Evolutionary conservation across 1,140 invertebrate species (phyloP).

Genomic region (Drosophila nannoptera): DNA sequence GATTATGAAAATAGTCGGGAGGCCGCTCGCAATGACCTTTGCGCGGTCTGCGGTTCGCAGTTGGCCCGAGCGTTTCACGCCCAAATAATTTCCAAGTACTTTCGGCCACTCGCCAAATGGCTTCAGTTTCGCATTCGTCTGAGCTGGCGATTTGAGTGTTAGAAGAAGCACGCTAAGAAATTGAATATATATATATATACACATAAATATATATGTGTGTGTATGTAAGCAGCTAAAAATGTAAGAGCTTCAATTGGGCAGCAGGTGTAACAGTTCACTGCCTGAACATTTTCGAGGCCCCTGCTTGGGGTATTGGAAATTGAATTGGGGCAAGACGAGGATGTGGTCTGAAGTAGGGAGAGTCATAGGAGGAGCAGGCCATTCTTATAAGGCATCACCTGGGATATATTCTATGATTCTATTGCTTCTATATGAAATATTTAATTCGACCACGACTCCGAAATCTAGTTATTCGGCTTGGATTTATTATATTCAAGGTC

Average conservation of each 20-base stretch:
- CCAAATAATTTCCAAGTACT: conserved; percentile 65
- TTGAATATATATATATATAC: conserved; percentile 7
- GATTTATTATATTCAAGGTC: too few species aligned
- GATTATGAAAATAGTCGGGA: conserved; percentile 76
- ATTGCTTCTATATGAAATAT: too few species aligned
- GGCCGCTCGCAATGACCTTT: conserved; percentile 57
- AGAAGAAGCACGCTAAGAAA: conserved; percentile 19
- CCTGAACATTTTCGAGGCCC: too few species aligned
- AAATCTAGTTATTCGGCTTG: too few species aligned
- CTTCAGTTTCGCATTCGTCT: conserved; percentile 7
- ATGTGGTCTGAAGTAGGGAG: too few species aligned
- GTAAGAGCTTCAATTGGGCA: not conserved
- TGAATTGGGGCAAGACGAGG: too few species aligned
- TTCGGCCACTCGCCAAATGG: conserved; percentile 44
- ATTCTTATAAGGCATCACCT: too few species aligned
- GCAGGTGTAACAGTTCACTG: not conserved
- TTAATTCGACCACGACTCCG: too few species aligned
- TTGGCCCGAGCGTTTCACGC: conserved; percentile 68
- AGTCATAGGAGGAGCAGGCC: too few species aligned
- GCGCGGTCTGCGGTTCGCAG: conserved; percentile 20
- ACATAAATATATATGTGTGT: not conserved
- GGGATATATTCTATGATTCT: too few species aligned
- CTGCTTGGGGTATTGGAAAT: too few species aligned
- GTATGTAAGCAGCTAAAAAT: not conserved
- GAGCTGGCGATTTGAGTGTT: not conserved